A percentile compares a stretch with the other conserved stretches of the same genome.
These are phyloP conservation scores for Oryctolagus cuniculus DNA, from an alignment of 2,113 vertebrate genomes.

Conservation along the genomic window DNA sequence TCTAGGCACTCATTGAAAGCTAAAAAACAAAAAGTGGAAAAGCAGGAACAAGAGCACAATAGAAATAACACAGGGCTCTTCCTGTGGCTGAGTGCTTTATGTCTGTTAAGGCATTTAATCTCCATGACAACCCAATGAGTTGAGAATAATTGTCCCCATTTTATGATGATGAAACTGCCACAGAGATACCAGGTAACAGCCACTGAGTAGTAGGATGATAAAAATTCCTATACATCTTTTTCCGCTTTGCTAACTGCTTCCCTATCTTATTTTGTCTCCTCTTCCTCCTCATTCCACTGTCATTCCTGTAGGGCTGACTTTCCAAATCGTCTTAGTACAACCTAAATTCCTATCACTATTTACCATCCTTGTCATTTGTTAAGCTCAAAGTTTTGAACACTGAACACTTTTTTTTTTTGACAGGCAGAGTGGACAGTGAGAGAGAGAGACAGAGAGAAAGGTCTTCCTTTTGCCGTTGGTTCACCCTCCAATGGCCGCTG, in stretches of 20 bases:
- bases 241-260: neutral
- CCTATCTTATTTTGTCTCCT: neutral
- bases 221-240: neutral
- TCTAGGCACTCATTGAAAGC: neutral
- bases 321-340: neutral
- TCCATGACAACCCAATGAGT: neutral
- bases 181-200: neutral
- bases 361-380: neutral
- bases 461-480: too few relatives aligned
- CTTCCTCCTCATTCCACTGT: neutral
- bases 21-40: neutral
- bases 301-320: neutral
- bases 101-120: neutral
- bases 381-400: neutral
- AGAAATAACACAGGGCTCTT: neutral
- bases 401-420: neutral
- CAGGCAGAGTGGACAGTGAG: too few relatives aligned
- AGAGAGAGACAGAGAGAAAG: too few relatives aligned
- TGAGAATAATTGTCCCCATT: neutral
- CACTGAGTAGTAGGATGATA: neutral
- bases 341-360: slow-evolving; percentile 15
- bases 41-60: neutral
- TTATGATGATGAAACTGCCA: neutral
- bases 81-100: neutral
- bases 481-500: too few relatives aligned